These are phyloP conservation scores for Crematogaster levior DNA, from an alignment of 2,888 invertebrate species.

Conservation along the genomic window DNA sequence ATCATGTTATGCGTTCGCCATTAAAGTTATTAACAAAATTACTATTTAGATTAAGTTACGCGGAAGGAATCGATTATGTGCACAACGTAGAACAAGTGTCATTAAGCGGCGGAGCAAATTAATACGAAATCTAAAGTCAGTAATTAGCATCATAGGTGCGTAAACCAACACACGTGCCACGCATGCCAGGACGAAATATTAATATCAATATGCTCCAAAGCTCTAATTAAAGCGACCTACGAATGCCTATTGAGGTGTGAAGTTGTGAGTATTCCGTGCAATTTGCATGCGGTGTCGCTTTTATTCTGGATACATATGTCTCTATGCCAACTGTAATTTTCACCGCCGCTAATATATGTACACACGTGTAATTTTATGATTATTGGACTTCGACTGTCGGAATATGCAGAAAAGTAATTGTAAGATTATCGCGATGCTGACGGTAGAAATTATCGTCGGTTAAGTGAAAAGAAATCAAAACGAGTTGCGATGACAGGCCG, in stretches of 20 bases:
- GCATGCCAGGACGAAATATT: constrained; percentile 38
- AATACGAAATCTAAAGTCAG: constrained; percentile 34
- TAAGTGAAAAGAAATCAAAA: constrained; percentile 4
- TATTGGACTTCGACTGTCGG: background rate
- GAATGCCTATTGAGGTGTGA: constrained; percentile 2
- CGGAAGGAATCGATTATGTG: background rate
- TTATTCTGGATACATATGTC: background rate
- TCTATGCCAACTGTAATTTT: constrained; percentile 23
- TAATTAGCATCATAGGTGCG: constrained; percentile 51
- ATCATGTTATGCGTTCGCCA: background rate
- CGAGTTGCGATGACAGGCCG: constrained; percentile 14
- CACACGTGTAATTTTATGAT: constrained; percentile 27
- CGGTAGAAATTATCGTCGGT: background rate
- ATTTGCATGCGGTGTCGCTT: constrained; percentile 53
- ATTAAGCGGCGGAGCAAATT: constrained; percentile 28
- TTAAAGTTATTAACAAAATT: background rate
- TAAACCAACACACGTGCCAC: too few species aligned
- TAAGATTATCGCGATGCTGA: background rate
- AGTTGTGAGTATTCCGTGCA: constrained; percentile 21
- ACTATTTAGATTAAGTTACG: background rate
- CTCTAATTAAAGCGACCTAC: constrained; percentile 56
- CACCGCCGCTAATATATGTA: constrained; percentile 4
- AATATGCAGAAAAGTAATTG: constrained; percentile 14
- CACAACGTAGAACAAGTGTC: background rate
- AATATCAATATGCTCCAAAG: constrained; percentile 50